Evolutionary conservation across 2,888 invertebrate species (phyloP).

Genomic region (Tryphoninae sp.): DNA sequence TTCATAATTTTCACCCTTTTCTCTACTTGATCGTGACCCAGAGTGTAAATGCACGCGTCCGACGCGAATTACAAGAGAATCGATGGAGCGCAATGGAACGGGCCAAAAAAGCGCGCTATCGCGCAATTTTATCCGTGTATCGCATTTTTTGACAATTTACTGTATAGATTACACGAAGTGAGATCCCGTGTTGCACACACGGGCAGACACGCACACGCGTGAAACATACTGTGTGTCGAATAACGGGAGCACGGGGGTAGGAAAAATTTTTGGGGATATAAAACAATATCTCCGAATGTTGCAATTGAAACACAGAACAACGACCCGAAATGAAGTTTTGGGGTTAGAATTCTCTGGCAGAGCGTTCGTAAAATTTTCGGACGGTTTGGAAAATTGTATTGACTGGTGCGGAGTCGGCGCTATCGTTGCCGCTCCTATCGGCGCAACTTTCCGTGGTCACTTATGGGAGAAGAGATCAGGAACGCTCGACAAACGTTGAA

Average conservation of each 20-base stretch:
- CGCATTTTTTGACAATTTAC: conserved; percentile 58
- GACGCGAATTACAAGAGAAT: conserved; percentile 21
- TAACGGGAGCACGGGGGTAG: not conserved
- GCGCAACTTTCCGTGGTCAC: too few relatives aligned
- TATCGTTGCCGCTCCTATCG: too few relatives aligned
- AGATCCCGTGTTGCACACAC: conserved; percentile 28
- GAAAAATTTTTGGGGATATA: not conserved
- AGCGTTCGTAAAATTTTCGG: not conserved
- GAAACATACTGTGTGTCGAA: conserved; percentile 25
- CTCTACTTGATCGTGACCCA: not conserved
- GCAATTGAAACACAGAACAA: conserved; percentile 12
- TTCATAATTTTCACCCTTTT: conserved; percentile 41
- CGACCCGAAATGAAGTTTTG: conserved; percentile 19
- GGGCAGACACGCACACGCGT: not conserved
- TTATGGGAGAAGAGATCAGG: too few relatives aligned
- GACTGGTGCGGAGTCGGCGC: too few relatives aligned
- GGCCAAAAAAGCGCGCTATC: conserved; percentile 33
- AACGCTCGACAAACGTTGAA: too few relatives aligned
- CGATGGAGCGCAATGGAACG: conserved; percentile 26
- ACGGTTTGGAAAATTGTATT: not conserved
- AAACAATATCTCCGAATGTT: conserved; percentile 11
- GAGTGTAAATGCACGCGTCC: not conserved
- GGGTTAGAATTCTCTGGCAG: conserved; percentile 6
- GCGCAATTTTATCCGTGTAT: conserved; percentile 46
- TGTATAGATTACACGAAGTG: conserved; percentile 58